Conservation (phyloP, 2,797 vertebrate species). For the Sebastolobus altivelis region DNA sequence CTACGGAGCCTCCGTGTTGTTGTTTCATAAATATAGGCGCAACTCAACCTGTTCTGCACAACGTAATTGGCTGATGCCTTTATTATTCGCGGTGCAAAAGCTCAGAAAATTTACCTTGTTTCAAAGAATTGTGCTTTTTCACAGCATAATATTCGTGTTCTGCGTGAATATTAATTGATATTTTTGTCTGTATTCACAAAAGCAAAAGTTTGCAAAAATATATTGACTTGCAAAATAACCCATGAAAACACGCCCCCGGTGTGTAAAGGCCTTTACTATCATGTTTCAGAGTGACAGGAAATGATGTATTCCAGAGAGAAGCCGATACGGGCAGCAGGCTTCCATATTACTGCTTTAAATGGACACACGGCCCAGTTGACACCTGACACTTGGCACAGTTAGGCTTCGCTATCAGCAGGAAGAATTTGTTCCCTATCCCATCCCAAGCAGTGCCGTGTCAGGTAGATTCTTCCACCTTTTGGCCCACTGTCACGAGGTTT, state of each 20-base stretch:
- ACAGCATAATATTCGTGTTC: neutral
- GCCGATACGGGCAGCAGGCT: neutral
- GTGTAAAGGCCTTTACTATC: neutral
- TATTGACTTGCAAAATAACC: neutral
- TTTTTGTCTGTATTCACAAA: neutral
- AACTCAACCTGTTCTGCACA: neutral
- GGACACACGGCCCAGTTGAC: slow-evolving; percentile 15
- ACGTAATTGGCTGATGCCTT: neutral
- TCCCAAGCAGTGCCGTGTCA: slow-evolving; percentile 3
- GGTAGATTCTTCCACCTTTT: slow-evolving; percentile 15
- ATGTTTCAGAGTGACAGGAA: neutral
- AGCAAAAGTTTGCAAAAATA: neutral
- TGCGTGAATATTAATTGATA: neutral
- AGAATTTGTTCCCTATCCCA: neutral
- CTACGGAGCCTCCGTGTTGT: neutral
- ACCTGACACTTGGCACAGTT: slow-evolving; percentile 3
- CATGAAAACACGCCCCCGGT: neutral
- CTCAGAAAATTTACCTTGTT: neutral
- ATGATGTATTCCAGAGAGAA: neutral
- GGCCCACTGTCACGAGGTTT: slow-evolving; percentile 7
- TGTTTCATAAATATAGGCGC: neutral
- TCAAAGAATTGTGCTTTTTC: neutral
- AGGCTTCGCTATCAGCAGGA: neutral
- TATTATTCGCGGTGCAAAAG: neutral
- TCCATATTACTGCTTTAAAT: neutral